A percentile compares a stretch with the other conserved stretches of the same genome.
phyloP scores from a whole-genome alignment of 1,140 invertebrate genomes.

The Trichonephila clavata region DNA sequence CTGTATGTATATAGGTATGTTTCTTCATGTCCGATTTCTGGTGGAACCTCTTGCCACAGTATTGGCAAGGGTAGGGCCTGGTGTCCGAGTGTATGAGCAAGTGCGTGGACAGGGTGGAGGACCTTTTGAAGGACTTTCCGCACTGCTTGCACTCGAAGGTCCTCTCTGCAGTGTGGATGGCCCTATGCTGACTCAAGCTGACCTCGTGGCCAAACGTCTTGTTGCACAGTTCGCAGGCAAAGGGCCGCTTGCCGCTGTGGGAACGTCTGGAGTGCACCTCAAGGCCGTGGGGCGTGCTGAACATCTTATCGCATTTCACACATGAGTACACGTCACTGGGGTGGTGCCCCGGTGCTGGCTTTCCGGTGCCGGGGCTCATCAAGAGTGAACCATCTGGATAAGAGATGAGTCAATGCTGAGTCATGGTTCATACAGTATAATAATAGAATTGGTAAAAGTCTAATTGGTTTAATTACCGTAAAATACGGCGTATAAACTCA shows the following conservation, averaged over 20 bases:
- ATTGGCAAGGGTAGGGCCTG: conserved; percentile 82
- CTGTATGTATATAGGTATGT: conserved; percentile 86
- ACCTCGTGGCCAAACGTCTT: conserved; percentile 83
- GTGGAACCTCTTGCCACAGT: conserved; percentile 85
- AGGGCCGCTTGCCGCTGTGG: conserved; percentile 90
- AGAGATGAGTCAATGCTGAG: neutral
- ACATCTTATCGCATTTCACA: conserved; percentile 98
- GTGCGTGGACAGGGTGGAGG: conserved; percentile 85
- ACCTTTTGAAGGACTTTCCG: conserved; percentile 85
- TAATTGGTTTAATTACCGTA: too few relatives aligned
- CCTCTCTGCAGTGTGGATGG: conserved; percentile 81
- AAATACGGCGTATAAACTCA: too few relatives aligned
- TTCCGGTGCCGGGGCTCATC: neutral
- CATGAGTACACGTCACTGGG: conserved; percentile 87
- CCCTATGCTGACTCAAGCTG: conserved; percentile 81
- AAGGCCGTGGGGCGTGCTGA: conserved; percentile 95
- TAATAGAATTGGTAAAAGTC: too few relatives aligned
- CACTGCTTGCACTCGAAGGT: conserved; percentile 83
- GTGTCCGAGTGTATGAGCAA: conserved; percentile 86
- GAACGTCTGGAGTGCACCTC: conserved; percentile 95
- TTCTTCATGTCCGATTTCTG: conserved; percentile 87
- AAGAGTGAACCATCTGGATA: conserved; percentile 39
- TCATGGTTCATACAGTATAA: too few relatives aligned
- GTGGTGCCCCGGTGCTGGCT: neutral
- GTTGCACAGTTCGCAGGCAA: conserved; percentile 82